These are phyloP conservation scores for Nemotelus nigrinus DNA, from an alignment of 2,888 invertebrate species.

Conservation along the genomic window DNA sequence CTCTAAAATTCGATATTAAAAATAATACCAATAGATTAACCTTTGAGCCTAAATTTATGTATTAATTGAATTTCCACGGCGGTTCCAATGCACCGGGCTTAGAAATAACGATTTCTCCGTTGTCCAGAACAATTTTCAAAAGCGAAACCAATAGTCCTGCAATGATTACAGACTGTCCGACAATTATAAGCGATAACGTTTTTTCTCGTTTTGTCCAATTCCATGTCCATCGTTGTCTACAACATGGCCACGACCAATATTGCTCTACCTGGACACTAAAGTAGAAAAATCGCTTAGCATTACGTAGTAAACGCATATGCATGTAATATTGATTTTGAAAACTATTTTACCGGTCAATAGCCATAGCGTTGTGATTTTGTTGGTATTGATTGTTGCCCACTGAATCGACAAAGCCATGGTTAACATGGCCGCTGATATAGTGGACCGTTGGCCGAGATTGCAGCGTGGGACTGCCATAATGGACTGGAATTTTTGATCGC, in stretches of 20 bases:
- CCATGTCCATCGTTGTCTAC: background rate
- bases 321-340: no score
- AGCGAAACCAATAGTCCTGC: constrained; percentile 3
- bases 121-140: background rate
- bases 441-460: constrained; percentile 9
- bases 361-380: constrained; percentile 3
- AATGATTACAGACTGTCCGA: constrained; percentile 23
- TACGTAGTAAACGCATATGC: background rate
- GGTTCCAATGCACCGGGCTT: background rate
- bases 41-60: no score
- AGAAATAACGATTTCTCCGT: background rate
- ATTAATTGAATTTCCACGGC: constrained; percentile 27
- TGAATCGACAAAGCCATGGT: constrained; percentile 20
- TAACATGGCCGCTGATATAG: constrained; percentile 33
- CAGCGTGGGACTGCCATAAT: constrained; percentile 1
- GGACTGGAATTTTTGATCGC: background rate
- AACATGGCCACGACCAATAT: constrained; percentile 40
- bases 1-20: no score
- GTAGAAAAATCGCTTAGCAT: background rate
- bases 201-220: constrained; percentile 41
- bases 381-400: constrained; percentile 8
- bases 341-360: constrained; percentile 2
- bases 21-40: no score
- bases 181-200: constrained; percentile 21
- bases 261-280: constrained; percentile 39